A percentile compares a stretch with the other conserved stretches of the same genome.
These are phyloP conservation scores for Trachythela sp. DNA, from an alignment of 64 coral and sea anemone species.

Conservation along the genomic window DNA sequence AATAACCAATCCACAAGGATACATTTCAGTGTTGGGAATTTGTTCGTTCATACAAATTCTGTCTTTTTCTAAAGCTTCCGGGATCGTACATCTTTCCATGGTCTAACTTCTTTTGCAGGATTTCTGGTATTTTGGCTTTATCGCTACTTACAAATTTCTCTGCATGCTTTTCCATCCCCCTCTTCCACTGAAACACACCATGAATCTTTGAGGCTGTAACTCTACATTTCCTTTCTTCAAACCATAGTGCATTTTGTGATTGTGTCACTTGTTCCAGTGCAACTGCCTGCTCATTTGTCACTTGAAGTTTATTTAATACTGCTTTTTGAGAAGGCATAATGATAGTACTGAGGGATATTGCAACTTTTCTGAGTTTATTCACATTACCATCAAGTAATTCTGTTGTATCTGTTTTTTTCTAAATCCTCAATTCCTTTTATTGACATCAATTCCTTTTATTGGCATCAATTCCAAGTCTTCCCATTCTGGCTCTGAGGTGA, in stretches of 20 bases:
- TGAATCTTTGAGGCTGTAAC: slow-evolving; percentile 36
- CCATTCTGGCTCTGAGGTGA: too few species aligned
- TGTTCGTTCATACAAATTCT: neutral
- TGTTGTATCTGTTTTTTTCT: too few species aligned
- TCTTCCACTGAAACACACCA: slow-evolving; percentile 44
- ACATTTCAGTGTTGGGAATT: neutral
- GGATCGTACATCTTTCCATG: slow-evolving; percentile 1
- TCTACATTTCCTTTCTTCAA: slow-evolving; percentile 26
- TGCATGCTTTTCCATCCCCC: slow-evolving; percentile 48
- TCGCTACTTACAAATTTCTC: slow-evolving; percentile 37
- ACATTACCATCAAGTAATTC: too few species aligned
- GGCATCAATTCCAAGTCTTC: too few species aligned
- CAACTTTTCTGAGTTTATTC: too few species aligned
- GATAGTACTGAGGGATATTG: neutral
- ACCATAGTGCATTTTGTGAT: slow-evolving; percentile 38
- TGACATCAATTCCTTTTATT: too few species aligned
- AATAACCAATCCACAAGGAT: neutral
- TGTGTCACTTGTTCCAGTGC: slow-evolving; percentile 40
- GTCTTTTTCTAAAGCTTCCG: neutral
- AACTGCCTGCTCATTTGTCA: slow-evolving; percentile 27
- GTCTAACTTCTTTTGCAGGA: neutral
- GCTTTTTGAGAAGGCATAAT: neutral
- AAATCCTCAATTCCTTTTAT: too few species aligned
- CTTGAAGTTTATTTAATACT: neutral
- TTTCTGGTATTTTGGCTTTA: neutral